These are phyloP conservation scores for Glyphotaelius pellucidus DNA, from an alignment of 2,888 invertebrate species.

Conservation along the genomic window DNA sequence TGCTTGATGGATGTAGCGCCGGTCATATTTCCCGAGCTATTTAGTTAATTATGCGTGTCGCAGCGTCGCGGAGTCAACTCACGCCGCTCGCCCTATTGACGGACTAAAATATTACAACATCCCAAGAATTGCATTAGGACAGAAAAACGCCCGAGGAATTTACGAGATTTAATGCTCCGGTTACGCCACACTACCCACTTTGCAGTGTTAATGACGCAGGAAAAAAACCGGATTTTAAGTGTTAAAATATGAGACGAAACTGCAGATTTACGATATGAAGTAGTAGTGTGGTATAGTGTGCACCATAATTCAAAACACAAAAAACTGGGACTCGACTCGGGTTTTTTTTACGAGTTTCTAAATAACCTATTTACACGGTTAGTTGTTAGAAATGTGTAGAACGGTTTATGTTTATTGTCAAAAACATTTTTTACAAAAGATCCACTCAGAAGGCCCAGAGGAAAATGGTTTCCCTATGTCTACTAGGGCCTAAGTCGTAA, in stretches of 20 bases:
- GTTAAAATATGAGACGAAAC: conserved; percentile 44
- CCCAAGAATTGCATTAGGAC: conserved; percentile 39
- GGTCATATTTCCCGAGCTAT: conserved; percentile 42
- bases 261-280: conserved; percentile 12
- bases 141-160: conserved; percentile 53
- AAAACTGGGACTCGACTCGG: background rate
- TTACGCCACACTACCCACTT: conserved; percentile 56
- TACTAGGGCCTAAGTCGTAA: too few species aligned
- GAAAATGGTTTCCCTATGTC: too few species aligned
- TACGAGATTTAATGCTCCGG: conserved; percentile 61
- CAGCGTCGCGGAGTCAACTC: conserved; percentile 5
- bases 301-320: conserved; percentile 2
- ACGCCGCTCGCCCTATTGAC: conserved; percentile 19
- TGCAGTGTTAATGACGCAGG: conserved; percentile 59
- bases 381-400: background rate
- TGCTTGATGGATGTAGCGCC: conserved; percentile 30
- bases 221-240: conserved; percentile 44
- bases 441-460: too few species aligned
- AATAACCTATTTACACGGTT: background rate
- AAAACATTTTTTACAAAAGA: background rate
- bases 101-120: conserved; percentile 45
- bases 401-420: background rate
- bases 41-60: conserved; percentile 51
- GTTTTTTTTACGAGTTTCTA: background rate
- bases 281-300: background rate